Evolutionary conservation across 1,140 invertebrate species (phyloP), one percentile per base, ranked within the genome.

Genomic region (Plectrocnemia conspersa): DNA sequence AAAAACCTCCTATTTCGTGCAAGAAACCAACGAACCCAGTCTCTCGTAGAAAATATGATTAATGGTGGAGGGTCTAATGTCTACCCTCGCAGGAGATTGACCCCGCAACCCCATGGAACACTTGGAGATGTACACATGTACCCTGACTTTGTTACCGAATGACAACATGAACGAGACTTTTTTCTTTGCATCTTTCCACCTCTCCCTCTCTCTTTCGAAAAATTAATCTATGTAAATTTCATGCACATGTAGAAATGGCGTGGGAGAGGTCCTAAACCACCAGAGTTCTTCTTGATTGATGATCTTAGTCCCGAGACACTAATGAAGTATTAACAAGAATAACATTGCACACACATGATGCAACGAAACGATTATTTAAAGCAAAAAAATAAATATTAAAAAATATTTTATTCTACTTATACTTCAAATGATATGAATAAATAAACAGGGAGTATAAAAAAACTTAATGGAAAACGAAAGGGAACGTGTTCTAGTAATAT

Each of bases 401-500:
- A n/a, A n/a, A n/a, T n/a, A n/a, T n/a, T n/a, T n/a, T n/a, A n/a
- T n/a, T n/a, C n/a, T n/a, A n/a, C n/a, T n/a, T n/a, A n/a, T n/a
- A n/a, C n/a, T n/a, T n/a, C n/a, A n/a, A n/a, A n/a, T n/a, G 36
- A 40, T 10, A 24, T 23, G 21, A n/a, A 15, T 32, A 16, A 46
- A 27, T 21, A 33, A 47, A 19, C 32, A 47, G 11, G 16, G n/a
- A 33, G n/a, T n/a, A 46, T 16, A 42, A 44, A 44, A 10, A 44
- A 47, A 47, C 13, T 24, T 18, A 44, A n/a, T 3, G 19, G 11
- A 13, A 44, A 47, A 47, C 27, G 45, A 47, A 47, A 47, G 45
- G 45, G 35, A 47, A 47, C 45, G 45, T 47, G 45, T 47, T 47
- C 45, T 35, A 47, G 29, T 47, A 47, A 47, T 47, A 33, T 24